A percentile compares a stretch with the other conserved stretches of the same genome.
These are phyloP conservation scores for Lutraria lutraria DNA, from an alignment of 2,888 invertebrate species.

Conservation along the genomic window DNA sequence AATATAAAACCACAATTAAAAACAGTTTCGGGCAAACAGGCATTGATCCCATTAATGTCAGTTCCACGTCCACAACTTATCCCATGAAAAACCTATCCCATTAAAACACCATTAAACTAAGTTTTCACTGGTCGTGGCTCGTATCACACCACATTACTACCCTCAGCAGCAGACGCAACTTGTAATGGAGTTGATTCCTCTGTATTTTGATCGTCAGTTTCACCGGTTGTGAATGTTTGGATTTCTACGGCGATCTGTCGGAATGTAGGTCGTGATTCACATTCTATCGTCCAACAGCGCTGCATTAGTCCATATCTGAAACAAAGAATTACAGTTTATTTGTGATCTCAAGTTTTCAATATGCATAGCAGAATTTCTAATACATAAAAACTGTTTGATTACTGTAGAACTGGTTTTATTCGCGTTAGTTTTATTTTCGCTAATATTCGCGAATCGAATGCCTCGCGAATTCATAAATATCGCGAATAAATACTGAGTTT, in stretches of 20 bases:
- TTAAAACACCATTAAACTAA: constrained; percentile 10
- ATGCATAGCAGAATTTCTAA: too few species aligned
- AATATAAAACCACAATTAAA: background rate
- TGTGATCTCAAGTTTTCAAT: too few species aligned
- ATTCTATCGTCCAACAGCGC: constrained; percentile 81
- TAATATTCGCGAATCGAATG: too few species aligned
- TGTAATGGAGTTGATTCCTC: constrained; percentile 76
- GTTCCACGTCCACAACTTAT: background rate
- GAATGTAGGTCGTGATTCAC: constrained; percentile 83
- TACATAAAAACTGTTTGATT: too few species aligned
- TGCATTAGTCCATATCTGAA: constrained; percentile 82
- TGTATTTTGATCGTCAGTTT: constrained; percentile 63
- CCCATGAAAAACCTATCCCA: background rate
- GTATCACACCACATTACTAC: constrained; percentile 66
- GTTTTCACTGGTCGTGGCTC: background rate
- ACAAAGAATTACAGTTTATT: constrained; percentile 24
- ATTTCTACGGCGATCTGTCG: constrained; percentile 76
- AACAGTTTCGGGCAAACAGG: background rate
- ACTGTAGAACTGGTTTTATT: too few species aligned
- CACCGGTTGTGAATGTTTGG: constrained; percentile 69
- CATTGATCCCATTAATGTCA: background rate
- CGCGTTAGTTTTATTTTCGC: too few species aligned
- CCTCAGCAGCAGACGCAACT: constrained; percentile 74
- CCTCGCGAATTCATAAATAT: too few species aligned
- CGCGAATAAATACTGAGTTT: too few species aligned